Evolutionary conservation across 2,888 invertebrate species (phyloP).

Genomic region (Brenthis ino): DNA sequence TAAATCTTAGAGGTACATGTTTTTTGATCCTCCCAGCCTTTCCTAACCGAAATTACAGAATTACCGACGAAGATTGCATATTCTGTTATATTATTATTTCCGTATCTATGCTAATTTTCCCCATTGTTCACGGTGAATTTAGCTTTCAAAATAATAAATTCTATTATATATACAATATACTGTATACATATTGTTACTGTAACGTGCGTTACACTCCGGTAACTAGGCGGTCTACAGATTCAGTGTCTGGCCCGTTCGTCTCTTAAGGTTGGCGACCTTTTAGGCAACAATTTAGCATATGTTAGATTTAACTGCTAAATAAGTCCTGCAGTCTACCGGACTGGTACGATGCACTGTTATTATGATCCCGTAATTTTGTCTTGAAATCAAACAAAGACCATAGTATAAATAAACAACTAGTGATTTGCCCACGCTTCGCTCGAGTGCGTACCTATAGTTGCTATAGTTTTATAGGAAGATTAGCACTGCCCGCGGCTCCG

Average conservation of each 20-base stretch:
- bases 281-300: constrained; percentile 19
- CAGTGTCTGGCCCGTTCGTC: constrained; percentile 15
- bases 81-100: constrained; percentile 6
- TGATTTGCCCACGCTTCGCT: too few relatives aligned
- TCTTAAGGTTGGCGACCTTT: constrained; percentile 32
- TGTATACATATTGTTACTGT: constrained; percentile 23
- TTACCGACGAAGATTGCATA: not conserved
- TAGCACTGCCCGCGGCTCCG: too few relatives aligned
- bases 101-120: constrained; percentile 11
- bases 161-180: constrained; percentile 7
- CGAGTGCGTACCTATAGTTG: too few relatives aligned
- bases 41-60: constrained; percentile 5
- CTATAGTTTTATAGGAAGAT: too few relatives aligned
- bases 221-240: constrained; percentile 28
- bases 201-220: constrained; percentile 38
- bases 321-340: not conserved
- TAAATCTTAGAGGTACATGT: too few relatives aligned
- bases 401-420: too few relatives aligned
- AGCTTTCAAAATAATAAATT: constrained; percentile 22
- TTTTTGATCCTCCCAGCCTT: not conserved
- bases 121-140: constrained; percentile 30
- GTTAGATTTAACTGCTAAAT: not conserved
- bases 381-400: too few relatives aligned
- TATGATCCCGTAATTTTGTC: too few relatives aligned
- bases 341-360: not conserved